phyloP scores from a whole-genome alignment of 1,140 invertebrate species.

The Ips typographus region DNA sequence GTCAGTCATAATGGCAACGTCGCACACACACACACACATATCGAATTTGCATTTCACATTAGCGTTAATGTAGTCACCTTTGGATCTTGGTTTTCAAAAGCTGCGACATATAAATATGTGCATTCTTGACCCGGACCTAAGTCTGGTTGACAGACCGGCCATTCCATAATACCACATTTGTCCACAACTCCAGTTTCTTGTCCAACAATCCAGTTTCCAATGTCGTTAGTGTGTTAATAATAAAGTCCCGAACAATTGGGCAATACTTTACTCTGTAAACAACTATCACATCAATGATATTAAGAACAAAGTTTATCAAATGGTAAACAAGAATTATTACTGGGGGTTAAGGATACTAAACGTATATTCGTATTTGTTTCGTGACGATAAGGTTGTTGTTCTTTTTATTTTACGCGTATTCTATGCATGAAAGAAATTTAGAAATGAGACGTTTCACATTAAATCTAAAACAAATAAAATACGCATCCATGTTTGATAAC shows the following conservation, averaged over 20 bases:
- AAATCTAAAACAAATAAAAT: too few relatives aligned
- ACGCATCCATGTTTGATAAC: too few relatives aligned
- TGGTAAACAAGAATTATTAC: constrained; percentile 1
- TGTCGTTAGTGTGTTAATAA: too few relatives aligned
- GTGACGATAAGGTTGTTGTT: too few relatives aligned
- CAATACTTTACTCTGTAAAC: background rate
- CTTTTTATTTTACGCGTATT: too few relatives aligned
- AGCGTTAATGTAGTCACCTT: background rate
- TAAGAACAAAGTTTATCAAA: constrained; percentile 1
- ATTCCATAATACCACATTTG: too few relatives aligned
- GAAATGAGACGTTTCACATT: too few relatives aligned
- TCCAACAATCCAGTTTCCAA: too few relatives aligned
- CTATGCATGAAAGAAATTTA: too few relatives aligned
- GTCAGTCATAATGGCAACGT: background rate
- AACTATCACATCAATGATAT: constrained; percentile 6
- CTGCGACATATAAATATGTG: background rate
- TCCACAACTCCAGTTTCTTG: too few relatives aligned
- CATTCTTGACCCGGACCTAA: background rate
- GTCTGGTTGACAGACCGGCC: background rate
- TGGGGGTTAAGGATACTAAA: too few relatives aligned
- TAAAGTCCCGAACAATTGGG: background rate
- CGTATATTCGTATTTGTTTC: too few relatives aligned
- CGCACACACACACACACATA: background rate
- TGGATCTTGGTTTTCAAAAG: background rate
- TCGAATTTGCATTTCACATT: background rate